Evolutionary conservation across 2,113 vertebrate genomes (phyloP), one percentile per base, ranked within the genome.

Genomic region (Coturnix japonica): DNA sequence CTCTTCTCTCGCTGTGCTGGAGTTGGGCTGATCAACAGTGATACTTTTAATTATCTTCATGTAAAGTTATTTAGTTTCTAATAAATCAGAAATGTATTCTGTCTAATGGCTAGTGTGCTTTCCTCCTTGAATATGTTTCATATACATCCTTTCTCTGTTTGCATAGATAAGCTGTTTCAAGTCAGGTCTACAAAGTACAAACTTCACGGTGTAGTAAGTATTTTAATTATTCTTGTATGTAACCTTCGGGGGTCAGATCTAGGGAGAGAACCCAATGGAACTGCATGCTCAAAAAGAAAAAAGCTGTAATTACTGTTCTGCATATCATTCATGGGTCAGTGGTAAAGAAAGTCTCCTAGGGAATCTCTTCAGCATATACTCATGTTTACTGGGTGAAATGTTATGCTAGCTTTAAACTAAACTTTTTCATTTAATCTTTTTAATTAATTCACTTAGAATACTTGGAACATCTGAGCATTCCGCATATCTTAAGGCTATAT

Each of bases 311-410:
- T 94, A 49, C 16, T 73, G 19, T 85, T 81, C 57, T 85, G 43
- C 35, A 18, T 72, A 85, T 80, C 53, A 75, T 92, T 92, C 70
- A 87, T 87, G 66, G 57, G 73, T 89, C 81, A 87, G 17, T 65
- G 18, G 46, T 79, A 79, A 92, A 85, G 47, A 81, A 56, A 47
- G 18, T 39, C 39, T 23, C 22, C 41, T 31, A 70, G 67, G 74
- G 81, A 85, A 91, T 46, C 6, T 89, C 2, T 82, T 85, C n/a
- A 66, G 16, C 21, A 17, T 81, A 70, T 53, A 17, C 15, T 54
- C 15, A 17, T 33, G 21, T 72, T 86, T 78, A 39, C 46, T 76
- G 67, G 33, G 66, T 85, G 60, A 93, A 91, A 85, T 54, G 9
- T 67, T 76, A 56, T 54, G 31, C 12, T 82, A 60, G n/a, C 28